Conservation (phyloP, 2,888 invertebrate species). For the Epinotia brunnichana region DNA sequence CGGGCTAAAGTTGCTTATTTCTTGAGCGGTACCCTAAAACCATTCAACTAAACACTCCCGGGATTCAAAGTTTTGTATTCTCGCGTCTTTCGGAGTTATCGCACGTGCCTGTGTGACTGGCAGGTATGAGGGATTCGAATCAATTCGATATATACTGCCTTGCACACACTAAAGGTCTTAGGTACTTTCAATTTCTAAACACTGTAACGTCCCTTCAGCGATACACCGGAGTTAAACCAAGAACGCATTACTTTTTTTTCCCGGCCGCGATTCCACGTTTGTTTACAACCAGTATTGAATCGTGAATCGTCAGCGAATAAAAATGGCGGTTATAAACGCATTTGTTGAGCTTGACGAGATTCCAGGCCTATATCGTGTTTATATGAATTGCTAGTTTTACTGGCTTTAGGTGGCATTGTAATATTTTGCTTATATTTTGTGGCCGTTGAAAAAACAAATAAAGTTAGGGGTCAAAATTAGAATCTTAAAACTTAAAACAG, state of each 20-base stretch:
- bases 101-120: constrained; percentile 52
- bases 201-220: not conserved
- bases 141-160: constrained; percentile 29
- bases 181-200: constrained; percentile 9
- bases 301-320: constrained; percentile 29
- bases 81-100: constrained; percentile 47
- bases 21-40: constrained; percentile 49
- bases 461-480: too few species aligned
- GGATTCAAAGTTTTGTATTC: constrained; percentile 55
- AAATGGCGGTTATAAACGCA: constrained; percentile 33
- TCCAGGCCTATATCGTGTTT: constrained; percentile 11
- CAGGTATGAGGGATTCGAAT: constrained; percentile 43
- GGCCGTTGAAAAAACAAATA: too few species aligned
- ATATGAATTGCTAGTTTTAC: not conserved
- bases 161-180: constrained; percentile 10
- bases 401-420: not conserved
- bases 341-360: constrained; percentile 26
- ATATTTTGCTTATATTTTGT: too few species aligned
- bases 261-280: constrained; percentile 14
- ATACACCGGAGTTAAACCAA: constrained; percentile 32
- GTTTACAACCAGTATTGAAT: constrained; percentile 28
- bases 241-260: constrained; percentile 30
- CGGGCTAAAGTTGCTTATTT: constrained; percentile 43
- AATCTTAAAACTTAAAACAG: too few species aligned
- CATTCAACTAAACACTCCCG: constrained; percentile 47